Base-by-base conservation (phyloP, 2,888 invertebrate species). In the Ceriagrion tenellum region DNA sequence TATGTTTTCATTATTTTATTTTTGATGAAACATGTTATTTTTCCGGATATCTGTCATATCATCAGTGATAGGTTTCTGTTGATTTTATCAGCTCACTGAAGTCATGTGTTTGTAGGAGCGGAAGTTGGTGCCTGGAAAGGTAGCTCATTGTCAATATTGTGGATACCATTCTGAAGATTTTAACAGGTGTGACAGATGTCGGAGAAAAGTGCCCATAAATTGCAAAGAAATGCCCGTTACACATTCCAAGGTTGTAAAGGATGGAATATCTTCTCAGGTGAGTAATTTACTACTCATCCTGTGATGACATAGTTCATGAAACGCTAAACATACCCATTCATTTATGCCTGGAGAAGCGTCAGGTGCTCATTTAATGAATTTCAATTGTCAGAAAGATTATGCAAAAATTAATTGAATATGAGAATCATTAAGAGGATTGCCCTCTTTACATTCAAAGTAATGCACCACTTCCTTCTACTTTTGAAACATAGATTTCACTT, bases 101-200 rank as follows among this genome's bases (percentile, higher is more conserved):
- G 93, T 93, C 93, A 74, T 95, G 74, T 90, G 69, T 93, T 95
- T 90, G 95, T 93, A 96, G 96, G 95, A 95, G 95, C 96, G 96
- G 26, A 96, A 95, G 88, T 95, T 95, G 90, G 95, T 96, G 47
- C 95, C 96, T 95, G 98, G 98, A 95, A 98, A 98, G 97, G 97
- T 98, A 96, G 98, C 98, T 16, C 97, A 99, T 1, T 99, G 99
- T 97, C 98, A 98, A 96, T 97, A 97, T 96, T 99, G 99, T 97
- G 99, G 99, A 35, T 98, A 98, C 96, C 97, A 98, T 90, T 98
- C 98, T 95, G 97, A 97, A 96, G 98, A 99, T 97, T 98, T 99
- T 96, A 98, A 98, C 96, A 98, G 98, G 95, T 99, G 99, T 97
- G 98, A 98, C 97, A 97, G 98, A 97, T 98, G 98, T 97, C 96